phyloP scores from a whole-genome alignment of 2,888 invertebrate genomes.

The Meliscaeva auricollis region DNA sequence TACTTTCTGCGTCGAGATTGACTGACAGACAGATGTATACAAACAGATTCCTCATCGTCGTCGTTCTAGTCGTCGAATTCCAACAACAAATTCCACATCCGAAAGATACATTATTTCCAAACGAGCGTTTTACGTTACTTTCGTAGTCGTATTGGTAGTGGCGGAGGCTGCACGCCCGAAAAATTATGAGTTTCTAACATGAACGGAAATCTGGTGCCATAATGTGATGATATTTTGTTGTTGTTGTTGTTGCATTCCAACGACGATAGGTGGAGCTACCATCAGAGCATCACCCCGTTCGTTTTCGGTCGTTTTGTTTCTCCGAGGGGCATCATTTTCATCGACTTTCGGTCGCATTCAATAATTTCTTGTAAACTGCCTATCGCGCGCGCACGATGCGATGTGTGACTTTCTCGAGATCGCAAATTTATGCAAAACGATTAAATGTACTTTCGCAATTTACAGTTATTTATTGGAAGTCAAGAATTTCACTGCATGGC shows the following conservation, averaged over 20 bases:
- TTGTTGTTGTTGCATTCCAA: constrained; percentile 47
- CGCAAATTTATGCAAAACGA: constrained; percentile 69
- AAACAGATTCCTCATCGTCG: constrained; percentile 58
- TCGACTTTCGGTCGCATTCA: constrained; percentile 16
- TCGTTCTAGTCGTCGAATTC: constrained; percentile 19
- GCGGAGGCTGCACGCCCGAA: constrained; percentile 34
- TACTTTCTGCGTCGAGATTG: constrained; percentile 53
- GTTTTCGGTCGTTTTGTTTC: not conserved
- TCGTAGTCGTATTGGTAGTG: not conserved
- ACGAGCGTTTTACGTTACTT: not conserved
- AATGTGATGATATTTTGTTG: constrained; percentile 23
- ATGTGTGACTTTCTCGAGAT: constrained; percentile 50
- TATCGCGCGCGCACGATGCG: not conserved
- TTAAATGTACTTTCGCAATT: constrained; percentile 71
- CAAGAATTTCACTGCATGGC: constrained; percentile 52
- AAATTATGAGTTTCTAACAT: constrained; percentile 60
- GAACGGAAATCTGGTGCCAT: constrained; percentile 71
- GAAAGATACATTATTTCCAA: constrained; percentile 22
- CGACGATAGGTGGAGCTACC: constrained; percentile 70
- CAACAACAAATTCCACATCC: constrained; percentile 31
- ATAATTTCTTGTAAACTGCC: constrained; percentile 3
- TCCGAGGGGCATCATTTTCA: constrained; percentile 18
- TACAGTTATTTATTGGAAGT: constrained; percentile 68
- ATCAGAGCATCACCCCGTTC: not conserved
- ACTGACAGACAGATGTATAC: constrained; percentile 76